These are phyloP conservation scores for Hypomecis punctinalis DNA, from an alignment of 2,888 invertebrate species.

Conservation along the genomic window DNA sequence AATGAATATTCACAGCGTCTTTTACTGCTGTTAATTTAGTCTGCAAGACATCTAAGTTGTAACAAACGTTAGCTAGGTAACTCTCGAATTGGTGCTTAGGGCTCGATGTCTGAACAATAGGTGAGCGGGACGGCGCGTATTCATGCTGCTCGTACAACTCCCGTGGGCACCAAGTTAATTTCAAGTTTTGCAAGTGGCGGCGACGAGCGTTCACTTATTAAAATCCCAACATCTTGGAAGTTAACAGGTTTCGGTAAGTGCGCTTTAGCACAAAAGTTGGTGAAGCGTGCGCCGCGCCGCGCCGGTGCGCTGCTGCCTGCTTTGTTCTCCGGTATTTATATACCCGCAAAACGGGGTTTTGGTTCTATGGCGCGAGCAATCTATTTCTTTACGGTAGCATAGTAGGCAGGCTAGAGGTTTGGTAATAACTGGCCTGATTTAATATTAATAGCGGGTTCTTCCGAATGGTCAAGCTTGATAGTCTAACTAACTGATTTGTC, in stretches of 20 bases:
- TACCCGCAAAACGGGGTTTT: conserved; percentile 1
- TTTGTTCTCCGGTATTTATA: conserved; percentile 36
- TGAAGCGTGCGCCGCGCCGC: conserved; percentile 26
- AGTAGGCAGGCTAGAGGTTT: too few relatives aligned
- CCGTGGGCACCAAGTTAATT: conserved; percentile 78
- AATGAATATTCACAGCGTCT: conserved; percentile 26
- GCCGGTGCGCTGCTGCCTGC: conserved; percentile 24
- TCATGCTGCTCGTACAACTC: conserved; percentile 51
- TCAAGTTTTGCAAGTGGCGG: conserved; percentile 74
- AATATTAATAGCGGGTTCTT: too few relatives aligned
- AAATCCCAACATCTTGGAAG: conserved; percentile 74
- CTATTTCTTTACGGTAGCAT: neutral
- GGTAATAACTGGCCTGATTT: too few relatives aligned
- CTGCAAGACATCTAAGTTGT: conserved; percentile 39
- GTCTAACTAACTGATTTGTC: too few relatives aligned
- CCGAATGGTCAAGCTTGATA: too few relatives aligned
- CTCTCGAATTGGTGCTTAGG: conserved; percentile 46
- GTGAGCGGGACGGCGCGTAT: conserved; percentile 49
- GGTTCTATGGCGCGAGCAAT: neutral
- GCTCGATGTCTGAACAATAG: conserved; percentile 51
- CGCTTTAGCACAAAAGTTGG: conserved; percentile 60
- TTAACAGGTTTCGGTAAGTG: conserved; percentile 75
- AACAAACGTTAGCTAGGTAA: conserved; percentile 38
- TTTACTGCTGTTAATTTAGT: conserved; percentile 38
- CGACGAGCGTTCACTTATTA: conserved; percentile 70